These are phyloP conservation scores for Sesia apiformis DNA, from an alignment of 2,888 invertebrate genomes.

Conservation along the genomic window DNA sequence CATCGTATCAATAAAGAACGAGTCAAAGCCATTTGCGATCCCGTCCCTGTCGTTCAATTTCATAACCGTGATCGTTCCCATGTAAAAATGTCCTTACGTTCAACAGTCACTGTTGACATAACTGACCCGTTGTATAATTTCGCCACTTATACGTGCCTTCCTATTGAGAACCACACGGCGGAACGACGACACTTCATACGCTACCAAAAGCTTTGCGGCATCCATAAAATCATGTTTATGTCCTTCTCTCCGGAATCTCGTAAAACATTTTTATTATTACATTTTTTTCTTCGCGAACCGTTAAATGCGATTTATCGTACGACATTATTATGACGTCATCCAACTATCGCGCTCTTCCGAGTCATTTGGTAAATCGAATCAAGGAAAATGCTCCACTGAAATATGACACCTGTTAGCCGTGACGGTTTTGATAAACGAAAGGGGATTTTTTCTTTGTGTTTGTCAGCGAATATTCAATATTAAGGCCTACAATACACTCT, in stretches of 20 bases:
- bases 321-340: slow-evolving; percentile 10
- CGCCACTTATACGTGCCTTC: too few relatives aligned
- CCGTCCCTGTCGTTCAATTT: too few relatives aligned
- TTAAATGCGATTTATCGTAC: slow-evolving; percentile 5
- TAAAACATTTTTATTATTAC: neutral
- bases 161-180: neutral
- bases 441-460: too few relatives aligned
- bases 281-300: slow-evolving; percentile 1
- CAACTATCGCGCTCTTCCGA: slow-evolving; percentile 32
- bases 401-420: slow-evolving; percentile 35
- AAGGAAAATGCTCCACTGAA: slow-evolving; percentile 28
- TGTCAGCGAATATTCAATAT: too few relatives aligned
- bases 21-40: too few relatives aligned
- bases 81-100: too few relatives aligned
- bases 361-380: slow-evolving; percentile 35
- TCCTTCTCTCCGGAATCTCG: neutral
- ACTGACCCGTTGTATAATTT: too few relatives aligned
- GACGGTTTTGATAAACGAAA: neutral
- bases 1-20: too few relatives aligned
- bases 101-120: too few relatives aligned
- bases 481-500: too few relatives aligned
- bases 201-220: neutral
- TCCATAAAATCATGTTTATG: neutral
- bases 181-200: neutral
- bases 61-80: too few relatives aligned